Conservation (phyloP, 2,113 vertebrate genomes). For the Tinamus guttatus region DNA sequence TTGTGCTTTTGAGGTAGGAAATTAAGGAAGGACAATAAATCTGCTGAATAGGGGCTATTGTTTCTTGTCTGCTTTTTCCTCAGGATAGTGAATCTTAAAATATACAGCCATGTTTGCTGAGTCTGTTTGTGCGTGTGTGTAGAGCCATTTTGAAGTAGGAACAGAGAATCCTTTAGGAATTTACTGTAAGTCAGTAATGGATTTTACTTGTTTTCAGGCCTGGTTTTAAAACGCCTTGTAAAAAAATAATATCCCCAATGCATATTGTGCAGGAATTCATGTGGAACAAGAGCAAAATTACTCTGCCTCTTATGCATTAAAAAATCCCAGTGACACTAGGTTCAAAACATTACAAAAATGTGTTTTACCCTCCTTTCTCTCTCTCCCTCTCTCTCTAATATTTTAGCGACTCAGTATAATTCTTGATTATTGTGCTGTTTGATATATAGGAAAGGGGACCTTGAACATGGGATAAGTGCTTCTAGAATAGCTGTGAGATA, state of each 20-base stretch:
- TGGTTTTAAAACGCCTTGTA: conserved; percentile 68
- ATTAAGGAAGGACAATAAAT: conserved; percentile 42
- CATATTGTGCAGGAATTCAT: conserved; percentile 71
- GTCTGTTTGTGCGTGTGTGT: not conserved
- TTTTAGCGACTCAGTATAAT: conserved; percentile 46
- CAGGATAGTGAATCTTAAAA: conserved; percentile 48
- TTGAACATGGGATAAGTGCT: conserved; percentile 5
- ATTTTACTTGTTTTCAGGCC: conserved; percentile 74
- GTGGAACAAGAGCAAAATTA: conserved; percentile 69
- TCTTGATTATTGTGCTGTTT: conserved; percentile 34
- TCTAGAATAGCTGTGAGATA: conserved; percentile 13
- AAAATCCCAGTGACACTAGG: conserved; percentile 53
- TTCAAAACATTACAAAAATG: conserved; percentile 62
- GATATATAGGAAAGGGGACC: conserved; percentile 26
- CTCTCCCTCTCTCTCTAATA: not conserved
- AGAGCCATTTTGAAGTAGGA: conserved; percentile 55
- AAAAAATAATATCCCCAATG: conserved; percentile 73
- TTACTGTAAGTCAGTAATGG: conserved; percentile 74
- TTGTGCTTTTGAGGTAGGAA: conserved; percentile 36
- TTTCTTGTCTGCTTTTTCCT: conserved; percentile 31
- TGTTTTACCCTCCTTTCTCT: not conserved
- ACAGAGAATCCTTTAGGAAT: conserved; percentile 71
- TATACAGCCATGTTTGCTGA: conserved; percentile 38
- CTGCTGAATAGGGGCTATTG: not conserved
- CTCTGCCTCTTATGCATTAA: conserved; percentile 51